phyloP scores from a whole-genome alignment of 2,113 vertebrate genomes.

The Triplophysa siluroides region DNA sequence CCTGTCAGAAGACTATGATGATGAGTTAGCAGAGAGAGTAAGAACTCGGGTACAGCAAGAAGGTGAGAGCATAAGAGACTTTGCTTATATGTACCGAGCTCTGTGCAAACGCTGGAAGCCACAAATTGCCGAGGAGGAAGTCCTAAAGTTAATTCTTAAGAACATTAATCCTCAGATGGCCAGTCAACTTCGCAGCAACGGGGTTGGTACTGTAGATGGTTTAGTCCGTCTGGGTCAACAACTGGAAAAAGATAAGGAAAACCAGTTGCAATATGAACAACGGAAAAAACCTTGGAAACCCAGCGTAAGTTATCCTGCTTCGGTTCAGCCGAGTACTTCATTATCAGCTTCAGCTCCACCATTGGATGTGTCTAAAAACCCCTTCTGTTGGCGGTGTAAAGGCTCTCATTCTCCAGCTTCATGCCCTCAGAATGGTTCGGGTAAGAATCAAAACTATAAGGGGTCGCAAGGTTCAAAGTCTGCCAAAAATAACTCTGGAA shows the following conservation, averaged over 20 bases:
- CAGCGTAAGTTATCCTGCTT: neutral
- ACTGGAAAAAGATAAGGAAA: too few species aligned
- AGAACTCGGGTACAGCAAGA: neutral
- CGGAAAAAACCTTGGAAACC: neutral
- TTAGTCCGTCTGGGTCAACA: too few species aligned
- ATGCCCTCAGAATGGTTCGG: neutral
- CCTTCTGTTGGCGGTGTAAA: neutral
- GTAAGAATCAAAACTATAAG: neutral
- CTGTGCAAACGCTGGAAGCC: neutral
- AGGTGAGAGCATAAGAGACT: neutral
- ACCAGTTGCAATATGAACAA: neutral
- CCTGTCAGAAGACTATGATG: neutral
- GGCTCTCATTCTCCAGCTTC: neutral
- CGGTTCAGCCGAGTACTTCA: neutral
- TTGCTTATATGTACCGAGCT: neutral
- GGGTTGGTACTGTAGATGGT: too few species aligned
- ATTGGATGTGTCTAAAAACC: neutral
- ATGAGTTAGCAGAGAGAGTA: neutral
- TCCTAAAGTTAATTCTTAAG: neutral
- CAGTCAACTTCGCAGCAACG: too few species aligned
- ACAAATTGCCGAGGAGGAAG: neutral
- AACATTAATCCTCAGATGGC: neutral
- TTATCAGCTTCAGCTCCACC: neutral
- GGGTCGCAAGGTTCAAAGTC: neutral
- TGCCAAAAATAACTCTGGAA: neutral